Evolutionary conservation across 2,113 vertebrate genomes (phyloP), one percentile per base, ranked within the genome.

Genomic region (Tringa solitaria): DNA sequence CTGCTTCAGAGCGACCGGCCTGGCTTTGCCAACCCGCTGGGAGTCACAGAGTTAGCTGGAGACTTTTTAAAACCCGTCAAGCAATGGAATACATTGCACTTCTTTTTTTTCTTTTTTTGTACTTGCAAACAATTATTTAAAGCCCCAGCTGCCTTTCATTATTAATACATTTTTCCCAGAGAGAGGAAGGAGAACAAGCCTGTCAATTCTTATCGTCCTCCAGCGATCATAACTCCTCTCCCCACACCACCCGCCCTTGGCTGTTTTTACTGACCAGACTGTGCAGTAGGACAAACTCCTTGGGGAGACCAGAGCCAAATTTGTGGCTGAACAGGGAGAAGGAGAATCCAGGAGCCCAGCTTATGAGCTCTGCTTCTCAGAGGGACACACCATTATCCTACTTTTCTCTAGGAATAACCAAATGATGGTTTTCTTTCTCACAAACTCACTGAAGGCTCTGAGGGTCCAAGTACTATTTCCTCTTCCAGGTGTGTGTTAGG

Each of bases 221-320:
- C 67, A 50, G 79, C 4, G 26, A 12, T 6, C 51, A 61, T 61
- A 64, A 20, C 51, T 9, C 57, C 4, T 4, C 39, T 70, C 21
- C 45, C 57, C 2, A 0, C 39, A 10, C 17, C 57, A 12, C 6
- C 23, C 9, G 2, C 35, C 35, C 33, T 33, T 7, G 4, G 14
- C 46, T n/a, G n/a, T 15, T 59, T 19, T 48, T 39, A 64, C 81
- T 79, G 72, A 46, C n/a, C 61, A 18, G 4, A 0, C 41, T 14
- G 41, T 1, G 0, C 17, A 37, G 41, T n/a, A 50, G 37, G 10
- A 57, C 3, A 21, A 45, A 37, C 24, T 83, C 57, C 70, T 48
- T 0, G 0, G 12, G 21, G 45, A 67, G 28, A 26, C 20, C 6
- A 1, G 61, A 26, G 15, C 21, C 30, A 23, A 21, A 17, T 9